Base-by-base conservation (phyloP, 2,797 vertebrate species). In the Petrocephalus sullivani region DNA sequence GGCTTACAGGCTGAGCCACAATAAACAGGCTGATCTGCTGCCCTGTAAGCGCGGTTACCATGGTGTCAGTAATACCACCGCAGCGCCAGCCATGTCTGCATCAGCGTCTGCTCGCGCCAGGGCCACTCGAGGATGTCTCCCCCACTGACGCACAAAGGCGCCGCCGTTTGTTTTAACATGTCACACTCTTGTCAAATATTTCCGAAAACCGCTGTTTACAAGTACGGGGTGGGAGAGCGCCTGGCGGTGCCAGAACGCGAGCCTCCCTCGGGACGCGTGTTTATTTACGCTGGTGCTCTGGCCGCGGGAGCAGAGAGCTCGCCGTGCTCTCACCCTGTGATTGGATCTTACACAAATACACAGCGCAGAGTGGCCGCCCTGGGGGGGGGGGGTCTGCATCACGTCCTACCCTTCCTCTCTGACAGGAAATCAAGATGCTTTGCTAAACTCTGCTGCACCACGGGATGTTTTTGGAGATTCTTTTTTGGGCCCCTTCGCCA, bases 271-370 rank as follows among this genome's bases (percentile, higher is more conserved):
- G 89, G 75, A 88, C 81, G 33, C 54, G 86, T 90, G 90, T 91
- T 91, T 91, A 90, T 92, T 91, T 91, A 87, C 89, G 88, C 60
- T 46, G 23, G 51, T 89, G 86, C 23, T 16, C 88, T 60, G 71
- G 85, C 10, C 49, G 75, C 87, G 56, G 82, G 86, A 87, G 86
- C 64, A 85, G 87, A 41, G 60, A 10, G 89, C 89, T 92, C 91
- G 92, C 92, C 92, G 93, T 91, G 93, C 93, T 92, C 92, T 92
- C 2, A 67, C 0, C 37, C 51, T 64, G 57, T 91, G 94, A 96
- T 95, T 64, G 87, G 85, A 96, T 95, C 94, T 90, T 91, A 89
- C 75, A 87, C 90, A 87, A 87, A 92, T 88, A 89, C 91, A 92
- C 92, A 92, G 91, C 89, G 85, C 85, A 89, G 87, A 88, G 87